These are phyloP conservation scores for Brenthis hecate DNA, from an alignment of 2,888 invertebrate genomes.

Conservation along the genomic window DNA sequence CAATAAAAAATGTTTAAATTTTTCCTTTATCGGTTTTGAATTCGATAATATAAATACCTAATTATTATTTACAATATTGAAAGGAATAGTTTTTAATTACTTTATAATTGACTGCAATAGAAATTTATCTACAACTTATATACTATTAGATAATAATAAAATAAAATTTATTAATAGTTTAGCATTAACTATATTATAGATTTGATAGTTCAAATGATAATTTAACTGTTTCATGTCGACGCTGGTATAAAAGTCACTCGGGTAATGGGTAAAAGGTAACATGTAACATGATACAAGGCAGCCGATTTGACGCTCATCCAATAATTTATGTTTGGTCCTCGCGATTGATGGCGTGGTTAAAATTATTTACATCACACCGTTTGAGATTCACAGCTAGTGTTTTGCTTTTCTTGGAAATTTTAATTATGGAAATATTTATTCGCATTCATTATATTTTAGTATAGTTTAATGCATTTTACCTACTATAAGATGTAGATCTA, in stretches of 20 bases:
- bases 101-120: too few relatives aligned
- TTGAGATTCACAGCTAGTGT: slow-evolving; percentile 27
- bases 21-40: not conserved
- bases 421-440: slow-evolving; percentile 12
- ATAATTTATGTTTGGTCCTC: slow-evolving; percentile 70
- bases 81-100: too few relatives aligned
- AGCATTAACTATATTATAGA: too few relatives aligned
- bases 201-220: not conserved
- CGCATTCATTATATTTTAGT: not conserved
- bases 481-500: too few relatives aligned
- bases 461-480: too few relatives aligned
- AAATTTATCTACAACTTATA: too few relatives aligned
- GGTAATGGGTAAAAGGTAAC: slow-evolving; percentile 31
- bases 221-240: not conserved
- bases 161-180: too few relatives aligned
- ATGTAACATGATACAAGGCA: slow-evolving; percentile 46
- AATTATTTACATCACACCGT: slow-evolving; percentile 36
- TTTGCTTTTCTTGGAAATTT: slow-evolving; percentile 26
- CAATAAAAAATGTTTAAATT: not conserved
- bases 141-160: too few relatives aligned
- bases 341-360: slow-evolving; percentile 62
- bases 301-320: slow-evolving; percentile 50
- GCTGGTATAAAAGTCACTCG: not conserved
- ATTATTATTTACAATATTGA: too few relatives aligned
- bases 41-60: too few relatives aligned